Conservation (phyloP, 2,113 vertebrate species). For the Balaenoptera acutorostrata region DNA sequence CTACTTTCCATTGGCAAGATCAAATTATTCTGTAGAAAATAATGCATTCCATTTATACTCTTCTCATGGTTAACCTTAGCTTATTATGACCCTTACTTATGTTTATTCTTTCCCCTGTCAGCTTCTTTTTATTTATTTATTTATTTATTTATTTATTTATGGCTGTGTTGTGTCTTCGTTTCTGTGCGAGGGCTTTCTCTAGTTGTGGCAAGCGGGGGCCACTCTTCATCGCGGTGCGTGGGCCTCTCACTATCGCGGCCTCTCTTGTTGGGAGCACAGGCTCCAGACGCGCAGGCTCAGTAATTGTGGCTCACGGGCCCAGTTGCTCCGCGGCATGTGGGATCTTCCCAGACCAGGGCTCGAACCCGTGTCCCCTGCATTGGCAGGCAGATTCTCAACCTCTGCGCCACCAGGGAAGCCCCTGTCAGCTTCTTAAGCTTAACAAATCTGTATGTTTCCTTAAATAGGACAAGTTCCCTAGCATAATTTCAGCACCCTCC, state of each 20-base stretch:
- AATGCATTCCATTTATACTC: background rate
- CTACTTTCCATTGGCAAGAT: background rate
- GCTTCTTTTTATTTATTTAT: background rate
- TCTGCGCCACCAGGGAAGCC: background rate
- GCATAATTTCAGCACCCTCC: background rate
- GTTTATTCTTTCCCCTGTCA: background rate
- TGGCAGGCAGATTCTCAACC: background rate
- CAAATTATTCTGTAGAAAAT: background rate
- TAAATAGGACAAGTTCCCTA: background rate
- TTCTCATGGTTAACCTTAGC: background rate
- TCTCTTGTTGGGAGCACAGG: too few species aligned
- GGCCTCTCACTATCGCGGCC: too few species aligned
- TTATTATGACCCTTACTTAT: background rate
- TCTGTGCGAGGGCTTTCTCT: too few species aligned
- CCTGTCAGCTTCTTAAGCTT: background rate
- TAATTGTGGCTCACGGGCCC: too few species aligned
- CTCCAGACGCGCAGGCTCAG: too few species aligned
- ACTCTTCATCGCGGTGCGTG: too few species aligned
- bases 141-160: background rate
- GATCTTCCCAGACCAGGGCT: too few species aligned
- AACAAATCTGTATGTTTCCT: background rate
- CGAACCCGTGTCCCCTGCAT: too few species aligned
- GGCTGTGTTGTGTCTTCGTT: background rate
- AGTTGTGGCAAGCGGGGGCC: too few species aligned
- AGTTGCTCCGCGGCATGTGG: too few species aligned